phyloP scores from a whole-genome alignment of 2,113 vertebrate species.

The Epinephelus cyanopodus region DNA sequence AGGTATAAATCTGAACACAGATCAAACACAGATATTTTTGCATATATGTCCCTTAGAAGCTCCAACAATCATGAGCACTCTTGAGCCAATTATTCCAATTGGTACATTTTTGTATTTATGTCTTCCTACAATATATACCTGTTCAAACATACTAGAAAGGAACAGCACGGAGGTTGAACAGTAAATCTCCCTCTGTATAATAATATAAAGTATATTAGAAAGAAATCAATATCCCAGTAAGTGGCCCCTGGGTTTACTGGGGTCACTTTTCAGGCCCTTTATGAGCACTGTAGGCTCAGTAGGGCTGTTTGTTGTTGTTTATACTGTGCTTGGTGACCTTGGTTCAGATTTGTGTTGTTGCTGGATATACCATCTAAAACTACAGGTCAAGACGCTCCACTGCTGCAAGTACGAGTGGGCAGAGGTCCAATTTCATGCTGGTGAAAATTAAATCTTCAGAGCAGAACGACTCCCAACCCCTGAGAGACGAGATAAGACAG shows the following conservation, averaged over 20 bases:
- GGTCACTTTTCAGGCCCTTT: conserved; percentile 21
- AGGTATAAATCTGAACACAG: too few relatives aligned
- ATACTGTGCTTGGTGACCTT: background rate
- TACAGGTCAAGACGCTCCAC: conserved; percentile 23
- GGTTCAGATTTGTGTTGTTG: conserved; percentile 11
- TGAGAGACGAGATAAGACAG: conserved; percentile 29
- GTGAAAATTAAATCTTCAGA: conserved; percentile 58
- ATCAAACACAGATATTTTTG: background rate
- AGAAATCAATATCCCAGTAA: conserved; percentile 36
- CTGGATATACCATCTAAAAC: conserved; percentile 10
- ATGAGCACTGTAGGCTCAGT: background rate
- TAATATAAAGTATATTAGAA: conserved; percentile 31
- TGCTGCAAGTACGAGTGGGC: background rate
- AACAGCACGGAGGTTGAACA: background rate
- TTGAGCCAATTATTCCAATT: background rate
- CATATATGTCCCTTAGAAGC: background rate
- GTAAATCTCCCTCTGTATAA: background rate
- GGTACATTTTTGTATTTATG: background rate
- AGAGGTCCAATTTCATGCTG: conserved; percentile 48
- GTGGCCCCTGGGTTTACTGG: conserved; percentile 19
- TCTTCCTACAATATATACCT: background rate
- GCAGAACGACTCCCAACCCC: conserved; percentile 38
- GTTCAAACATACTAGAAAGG: background rate
- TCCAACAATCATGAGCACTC: background rate
- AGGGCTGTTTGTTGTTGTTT: conserved; percentile 3